Conservation (phyloP, 2,888 invertebrate species). For the Drosophila antonietae region DNA sequence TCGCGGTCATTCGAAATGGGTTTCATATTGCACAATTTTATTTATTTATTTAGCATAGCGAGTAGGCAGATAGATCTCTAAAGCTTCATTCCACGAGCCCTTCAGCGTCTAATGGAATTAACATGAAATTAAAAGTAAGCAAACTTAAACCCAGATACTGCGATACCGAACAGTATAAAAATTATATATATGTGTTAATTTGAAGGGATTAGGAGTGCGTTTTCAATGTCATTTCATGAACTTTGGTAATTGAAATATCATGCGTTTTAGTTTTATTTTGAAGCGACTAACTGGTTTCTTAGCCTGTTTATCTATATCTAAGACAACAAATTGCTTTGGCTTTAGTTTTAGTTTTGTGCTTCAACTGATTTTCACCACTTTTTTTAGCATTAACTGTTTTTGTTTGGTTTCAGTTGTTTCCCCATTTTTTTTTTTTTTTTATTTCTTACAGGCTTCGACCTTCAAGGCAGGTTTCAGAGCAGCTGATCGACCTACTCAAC, state of each 20-base stretch:
- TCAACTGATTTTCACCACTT: constrained; percentile 4
- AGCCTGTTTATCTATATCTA: neutral
- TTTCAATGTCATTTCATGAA: constrained; percentile 47
- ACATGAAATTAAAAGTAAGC: constrained; percentile 3
- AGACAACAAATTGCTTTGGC: neutral
- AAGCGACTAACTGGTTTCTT: neutral
- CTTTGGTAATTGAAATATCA: constrained; percentile 26
- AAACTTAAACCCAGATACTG: constrained; percentile 16
- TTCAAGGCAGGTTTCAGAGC: constrained; percentile 53
- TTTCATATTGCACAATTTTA: constrained; percentile 50
- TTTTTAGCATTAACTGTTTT: constrained; percentile 18
- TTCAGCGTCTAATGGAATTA: constrained; percentile 20
- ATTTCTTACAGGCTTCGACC: constrained; percentile 53
- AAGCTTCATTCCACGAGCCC: constrained; percentile 10
- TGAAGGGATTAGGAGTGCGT: neutral
- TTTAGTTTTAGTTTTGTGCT: neutral
- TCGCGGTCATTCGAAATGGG: constrained; percentile 50
- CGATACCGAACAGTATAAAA: constrained; percentile 43
- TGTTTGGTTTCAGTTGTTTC: constrained; percentile 15
- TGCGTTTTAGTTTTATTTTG: constrained; percentile 4
- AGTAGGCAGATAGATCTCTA: constrained; percentile 36
- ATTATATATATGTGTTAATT: constrained; percentile 46
- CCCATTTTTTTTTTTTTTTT: constrained; percentile 22
- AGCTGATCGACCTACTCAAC: constrained; percentile 73
- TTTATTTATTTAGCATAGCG: constrained; percentile 31